A percentile compares a stretch with the other conserved stretches of the same genome.
Evolutionary conservation across 1,140 invertebrate genomes (phyloP).

Genomic region (Macrotrachela quadricornifera): DNA sequence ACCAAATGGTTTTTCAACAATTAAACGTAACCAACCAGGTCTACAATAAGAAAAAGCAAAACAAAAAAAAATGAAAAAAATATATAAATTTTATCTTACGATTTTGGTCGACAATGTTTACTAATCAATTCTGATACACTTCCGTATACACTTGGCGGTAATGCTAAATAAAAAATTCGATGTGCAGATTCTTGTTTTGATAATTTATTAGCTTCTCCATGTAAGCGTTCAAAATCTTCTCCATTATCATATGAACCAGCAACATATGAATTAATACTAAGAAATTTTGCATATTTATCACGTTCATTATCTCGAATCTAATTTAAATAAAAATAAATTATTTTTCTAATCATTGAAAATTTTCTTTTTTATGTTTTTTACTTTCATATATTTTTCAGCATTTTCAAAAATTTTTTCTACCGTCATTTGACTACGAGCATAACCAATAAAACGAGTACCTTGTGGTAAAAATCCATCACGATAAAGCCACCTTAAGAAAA

Average conservation of each 20-base stretch:
- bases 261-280: conserved; percentile 50
- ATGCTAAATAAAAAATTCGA: conserved; percentile 81
- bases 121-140: conserved; percentile 62
- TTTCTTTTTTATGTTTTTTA: no score
- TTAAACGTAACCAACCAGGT: conserved; percentile 70
- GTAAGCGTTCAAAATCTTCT: conserved; percentile 55
- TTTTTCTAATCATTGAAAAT: neutral
- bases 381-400: no score
- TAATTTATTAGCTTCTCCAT: conserved; percentile 44
- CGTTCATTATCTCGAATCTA: conserved; percentile 39
- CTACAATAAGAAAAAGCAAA: conserved; percentile 30
- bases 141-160: conserved; percentile 85
- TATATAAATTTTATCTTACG: conserved; percentile 34
- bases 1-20: conserved; percentile 97
- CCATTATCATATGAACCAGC: conserved; percentile 57
- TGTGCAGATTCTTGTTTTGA: conserved; percentile 34
- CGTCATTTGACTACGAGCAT: conserved; percentile 63
- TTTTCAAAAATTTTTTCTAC: conserved; percentile 34
- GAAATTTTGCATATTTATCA: conserved; percentile 8
- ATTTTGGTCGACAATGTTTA: conserved; percentile 56
- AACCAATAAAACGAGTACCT: conserved; percentile 71
- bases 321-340: conserved; percentile 51
- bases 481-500: conserved; percentile 46
- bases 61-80: no score
- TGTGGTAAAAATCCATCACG: conserved; percentile 67